Evolutionary conservation across 1,140 invertebrate species (phyloP).

Genomic region (Semibalanus balanoides): DNA sequence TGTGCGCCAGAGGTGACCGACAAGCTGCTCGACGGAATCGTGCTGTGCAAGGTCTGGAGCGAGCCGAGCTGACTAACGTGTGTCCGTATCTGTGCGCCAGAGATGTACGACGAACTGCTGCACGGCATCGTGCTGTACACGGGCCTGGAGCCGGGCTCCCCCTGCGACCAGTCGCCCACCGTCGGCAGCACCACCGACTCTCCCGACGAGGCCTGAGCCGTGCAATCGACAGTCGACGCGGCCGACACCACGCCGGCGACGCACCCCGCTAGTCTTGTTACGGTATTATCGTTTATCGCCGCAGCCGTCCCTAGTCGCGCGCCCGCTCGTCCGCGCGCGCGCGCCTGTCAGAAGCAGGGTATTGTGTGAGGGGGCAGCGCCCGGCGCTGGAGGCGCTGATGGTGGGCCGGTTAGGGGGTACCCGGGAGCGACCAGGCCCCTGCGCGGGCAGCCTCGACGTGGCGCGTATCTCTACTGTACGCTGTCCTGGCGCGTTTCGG

Average conservation of each 20-base stretch:
- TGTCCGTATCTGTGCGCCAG: too few relatives aligned
- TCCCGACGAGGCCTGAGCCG: neutral
- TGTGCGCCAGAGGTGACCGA: too few relatives aligned
- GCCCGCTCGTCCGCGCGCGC: too few relatives aligned
- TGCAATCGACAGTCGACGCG: neutral
- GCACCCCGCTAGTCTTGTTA: neutral
- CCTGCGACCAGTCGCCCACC: slow-evolving; percentile 3
- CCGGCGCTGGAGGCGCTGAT: too few relatives aligned
- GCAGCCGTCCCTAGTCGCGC: neutral
- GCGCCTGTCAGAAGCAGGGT: neutral
- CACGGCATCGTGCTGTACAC: neutral
- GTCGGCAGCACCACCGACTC: slow-evolving; percentile 6
- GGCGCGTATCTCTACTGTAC: neutral
- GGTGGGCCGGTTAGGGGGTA: too few relatives aligned
- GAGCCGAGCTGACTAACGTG: too few relatives aligned
- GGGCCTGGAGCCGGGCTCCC: neutral
- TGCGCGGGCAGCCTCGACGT: too few relatives aligned
- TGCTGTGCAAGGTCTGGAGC: too few relatives aligned
- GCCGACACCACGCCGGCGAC: too few relatives aligned
- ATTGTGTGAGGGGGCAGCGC: too few relatives aligned
- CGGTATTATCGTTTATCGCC: neutral
- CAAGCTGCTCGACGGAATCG: too few relatives aligned
- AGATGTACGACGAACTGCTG: slow-evolving; percentile 1
- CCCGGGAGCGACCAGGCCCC: too few relatives aligned
- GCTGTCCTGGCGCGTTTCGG: neutral